Percentiles rank a stretch among this genome's conserved stretches.
Conservation (phyloP, 2,113 vertebrate genomes). For the Parus major region DNA sequence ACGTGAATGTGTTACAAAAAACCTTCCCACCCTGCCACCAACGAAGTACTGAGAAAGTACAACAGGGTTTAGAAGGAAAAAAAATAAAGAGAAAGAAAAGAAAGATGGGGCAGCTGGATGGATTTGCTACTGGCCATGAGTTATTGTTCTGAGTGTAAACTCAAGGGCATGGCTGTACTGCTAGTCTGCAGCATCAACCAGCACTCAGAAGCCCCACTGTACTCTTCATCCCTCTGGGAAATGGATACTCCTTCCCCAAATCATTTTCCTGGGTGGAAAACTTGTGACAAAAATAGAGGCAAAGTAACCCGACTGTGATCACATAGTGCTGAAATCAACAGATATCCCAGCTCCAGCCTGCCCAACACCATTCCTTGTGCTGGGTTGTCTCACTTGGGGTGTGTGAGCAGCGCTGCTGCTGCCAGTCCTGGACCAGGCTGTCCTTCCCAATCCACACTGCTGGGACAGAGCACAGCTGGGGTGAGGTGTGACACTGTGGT, state of each 20-base stretch:
- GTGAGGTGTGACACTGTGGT: not conserved
- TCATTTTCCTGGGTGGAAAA: not conserved
- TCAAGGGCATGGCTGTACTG: not conserved
- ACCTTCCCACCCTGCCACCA: constrained; percentile 62
- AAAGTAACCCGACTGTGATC: not conserved
- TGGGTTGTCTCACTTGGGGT: not conserved
- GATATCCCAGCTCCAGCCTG: not conserved
- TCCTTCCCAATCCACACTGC: not conserved
- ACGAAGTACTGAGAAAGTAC: constrained; percentile 56
- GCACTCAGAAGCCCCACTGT: not conserved
- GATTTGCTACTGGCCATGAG: constrained; percentile 15
- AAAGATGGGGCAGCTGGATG: constrained; percentile 12
- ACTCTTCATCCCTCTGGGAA: not conserved
- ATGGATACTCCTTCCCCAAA: not conserved
- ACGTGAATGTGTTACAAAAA: constrained; percentile 55
- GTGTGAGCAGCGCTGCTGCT: not conserved
- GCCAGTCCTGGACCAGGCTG: not conserved
- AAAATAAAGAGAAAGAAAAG: not conserved
- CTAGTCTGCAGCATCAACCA: not conserved
- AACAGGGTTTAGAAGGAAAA: not conserved
- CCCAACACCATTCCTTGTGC: not conserved
- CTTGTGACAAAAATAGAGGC: not conserved
- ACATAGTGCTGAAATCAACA: not conserved
- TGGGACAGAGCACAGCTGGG: not conserved
- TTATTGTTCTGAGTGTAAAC: constrained; percentile 11